A percentile compares a stretch with the other conserved stretches of the same genome.
Evolutionary conservation across 2,113 vertebrate species (phyloP).

Genomic region (Thalassoma bifasciatum): DNA sequence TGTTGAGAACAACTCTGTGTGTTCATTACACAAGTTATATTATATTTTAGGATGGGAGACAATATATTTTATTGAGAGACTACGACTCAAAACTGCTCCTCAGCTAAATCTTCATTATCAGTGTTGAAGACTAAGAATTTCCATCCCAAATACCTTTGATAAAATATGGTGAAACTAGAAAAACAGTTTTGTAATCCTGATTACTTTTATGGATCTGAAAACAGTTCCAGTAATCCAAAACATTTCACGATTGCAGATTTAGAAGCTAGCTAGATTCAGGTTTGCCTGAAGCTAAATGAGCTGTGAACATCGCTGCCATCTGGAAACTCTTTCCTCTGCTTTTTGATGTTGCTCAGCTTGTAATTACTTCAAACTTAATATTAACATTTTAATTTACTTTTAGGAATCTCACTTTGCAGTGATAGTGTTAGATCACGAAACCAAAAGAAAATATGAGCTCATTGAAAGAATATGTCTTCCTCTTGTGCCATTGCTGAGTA

Average conservation of each 20-base stretch:
- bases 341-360: not conserved
- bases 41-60: too few species aligned
- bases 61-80: not conserved
- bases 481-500: constrained; percentile 31
- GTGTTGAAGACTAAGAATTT: too few species aligned
- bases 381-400: too few species aligned
- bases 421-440: not conserved
- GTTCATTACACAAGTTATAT: too few species aligned
- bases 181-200: too few species aligned
- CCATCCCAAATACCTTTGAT: too few species aligned
- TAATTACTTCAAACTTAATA: not conserved
- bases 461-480: constrained; percentile 29
- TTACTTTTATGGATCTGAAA: too few species aligned
- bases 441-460: not conserved
- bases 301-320: not conserved
- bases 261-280: not conserved
- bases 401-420: too few species aligned
- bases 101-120: not conserved
- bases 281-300: constrained; percentile 21
- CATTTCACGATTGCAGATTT: not conserved
- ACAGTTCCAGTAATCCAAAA: too few species aligned
- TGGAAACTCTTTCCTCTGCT: not conserved
- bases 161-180: too few species aligned
- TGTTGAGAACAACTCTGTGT: too few species aligned
- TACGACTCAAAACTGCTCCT: not conserved